phyloP scores from a whole-genome alignment of 2,113 vertebrate genomes.

The Emberiza fucata region DNA sequence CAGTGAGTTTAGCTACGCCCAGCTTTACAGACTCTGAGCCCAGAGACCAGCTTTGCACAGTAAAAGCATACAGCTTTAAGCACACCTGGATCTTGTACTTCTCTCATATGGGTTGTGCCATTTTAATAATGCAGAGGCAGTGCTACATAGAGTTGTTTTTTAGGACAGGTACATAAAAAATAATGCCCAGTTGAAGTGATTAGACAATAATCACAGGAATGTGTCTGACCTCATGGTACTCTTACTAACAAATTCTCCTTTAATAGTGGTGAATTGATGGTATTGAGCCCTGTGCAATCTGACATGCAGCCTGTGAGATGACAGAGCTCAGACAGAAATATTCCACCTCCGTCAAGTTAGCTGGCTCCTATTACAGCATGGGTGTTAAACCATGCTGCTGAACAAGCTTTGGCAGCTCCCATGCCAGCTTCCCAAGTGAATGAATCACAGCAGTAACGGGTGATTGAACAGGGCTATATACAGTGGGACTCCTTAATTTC shows the following conservation, averaged over 20 bases:
- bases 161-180: not conserved
- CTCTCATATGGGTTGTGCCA: not conserved
- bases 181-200: not conserved
- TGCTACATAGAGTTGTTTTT: not conserved
- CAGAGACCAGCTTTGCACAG: not conserved
- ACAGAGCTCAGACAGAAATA: slow-evolving; percentile 31
- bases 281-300: not conserved
- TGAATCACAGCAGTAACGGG: not conserved
- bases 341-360: not conserved
- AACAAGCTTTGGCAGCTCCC: not conserved
- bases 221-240: slow-evolving; percentile 6
- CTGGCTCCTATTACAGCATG: not conserved
- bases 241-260: not conserved
- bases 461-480: not conserved
- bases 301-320: not conserved
- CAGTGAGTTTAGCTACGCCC: not conserved
- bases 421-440: not conserved
- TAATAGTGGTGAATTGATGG: slow-evolving; percentile 39
- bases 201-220: not conserved
- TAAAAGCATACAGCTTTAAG: not conserved
- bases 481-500: not conserved
- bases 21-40: not conserved
- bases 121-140: not conserved
- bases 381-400: not conserved
- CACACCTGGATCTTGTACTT: not conserved